Percentiles rank a stretch among this genome's conserved stretches.
Evolutionary conservation across 2,113 vertebrate species (phyloP).

Genomic region (Petrocephalus zakoni): DNA sequence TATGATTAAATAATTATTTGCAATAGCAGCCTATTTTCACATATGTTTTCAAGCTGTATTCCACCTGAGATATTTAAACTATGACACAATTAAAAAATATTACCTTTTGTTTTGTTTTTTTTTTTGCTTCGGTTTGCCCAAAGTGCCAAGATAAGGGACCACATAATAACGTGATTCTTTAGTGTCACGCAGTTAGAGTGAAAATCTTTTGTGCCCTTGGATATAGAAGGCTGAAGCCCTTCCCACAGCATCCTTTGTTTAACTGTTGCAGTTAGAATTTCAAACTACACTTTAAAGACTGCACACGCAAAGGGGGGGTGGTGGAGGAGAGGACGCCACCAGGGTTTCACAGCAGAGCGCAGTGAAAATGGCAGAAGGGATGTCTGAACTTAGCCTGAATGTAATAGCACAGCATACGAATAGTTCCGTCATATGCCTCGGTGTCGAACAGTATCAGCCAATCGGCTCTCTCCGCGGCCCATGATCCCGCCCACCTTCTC

Average conservation of each 20-base stretch:
- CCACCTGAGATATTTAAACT: not conserved
- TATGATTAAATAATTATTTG: not conserved
- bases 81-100: not conserved
- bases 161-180: not conserved
- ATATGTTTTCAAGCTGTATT: not conserved
- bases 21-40: not conserved
- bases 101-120: not conserved
- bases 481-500: constrained; percentile 7
- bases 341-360: not conserved
- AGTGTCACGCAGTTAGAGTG: not conserved
- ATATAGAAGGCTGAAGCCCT: not conserved
- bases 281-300: not conserved
- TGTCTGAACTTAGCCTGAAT: constrained; percentile 16
- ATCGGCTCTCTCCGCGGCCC: constrained; percentile 7
- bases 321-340: not conserved
- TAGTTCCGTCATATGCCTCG: constrained; percentile 24
- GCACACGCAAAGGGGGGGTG: not conserved
- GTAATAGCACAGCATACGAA: constrained; percentile 6
- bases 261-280: constrained; percentile 8
- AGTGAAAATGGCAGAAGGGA: constrained; percentile 1
- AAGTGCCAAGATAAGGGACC: not conserved
- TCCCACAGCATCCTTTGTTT: constrained; percentile 14
- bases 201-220: not conserved
- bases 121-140: not conserved
- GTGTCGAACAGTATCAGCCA: not conserved